Conservation (phyloP, 2,113 vertebrate species). For the Eublepharis macularius region DNA sequence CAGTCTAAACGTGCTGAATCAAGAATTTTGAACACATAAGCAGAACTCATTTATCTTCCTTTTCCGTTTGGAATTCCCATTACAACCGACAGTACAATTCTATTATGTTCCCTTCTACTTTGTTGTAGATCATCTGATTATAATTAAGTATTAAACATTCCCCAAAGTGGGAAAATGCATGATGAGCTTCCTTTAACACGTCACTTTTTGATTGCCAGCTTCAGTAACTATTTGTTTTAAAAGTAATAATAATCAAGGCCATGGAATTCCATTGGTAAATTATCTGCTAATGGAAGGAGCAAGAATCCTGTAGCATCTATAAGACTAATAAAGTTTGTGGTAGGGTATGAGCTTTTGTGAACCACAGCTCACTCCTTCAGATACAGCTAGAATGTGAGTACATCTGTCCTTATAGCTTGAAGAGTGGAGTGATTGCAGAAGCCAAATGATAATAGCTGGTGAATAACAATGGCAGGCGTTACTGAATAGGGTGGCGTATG, state of each 20-base stretch:
- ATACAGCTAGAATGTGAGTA: too few species aligned
- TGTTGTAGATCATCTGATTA: constrained; percentile 31
- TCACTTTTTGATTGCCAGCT: constrained; percentile 11
- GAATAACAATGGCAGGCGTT: too few species aligned
- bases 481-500: too few species aligned
- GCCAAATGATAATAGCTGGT: too few species aligned
- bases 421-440: too few species aligned
- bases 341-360: too few species aligned
- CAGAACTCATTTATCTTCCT: constrained; percentile 18
- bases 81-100: constrained; percentile 1
- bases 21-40: constrained; percentile 15
- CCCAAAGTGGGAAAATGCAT: constrained; percentile 18
- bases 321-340: too few species aligned
- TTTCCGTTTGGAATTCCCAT: constrained; percentile 15
- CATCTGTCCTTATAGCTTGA: too few species aligned
- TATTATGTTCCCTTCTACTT: background rate
- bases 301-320: too few species aligned
- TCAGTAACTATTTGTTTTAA: background rate
- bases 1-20: background rate
- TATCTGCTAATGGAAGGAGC: too few species aligned
- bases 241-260: background rate
- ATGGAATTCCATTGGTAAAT: background rate
- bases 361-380: too few species aligned
- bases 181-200: background rate
- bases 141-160: constrained; percentile 30